These are phyloP conservation scores for Pipistrellus pygmaeus DNA, from an alignment of 2,797 vertebrate genomes.

Conservation along the genomic window DNA sequence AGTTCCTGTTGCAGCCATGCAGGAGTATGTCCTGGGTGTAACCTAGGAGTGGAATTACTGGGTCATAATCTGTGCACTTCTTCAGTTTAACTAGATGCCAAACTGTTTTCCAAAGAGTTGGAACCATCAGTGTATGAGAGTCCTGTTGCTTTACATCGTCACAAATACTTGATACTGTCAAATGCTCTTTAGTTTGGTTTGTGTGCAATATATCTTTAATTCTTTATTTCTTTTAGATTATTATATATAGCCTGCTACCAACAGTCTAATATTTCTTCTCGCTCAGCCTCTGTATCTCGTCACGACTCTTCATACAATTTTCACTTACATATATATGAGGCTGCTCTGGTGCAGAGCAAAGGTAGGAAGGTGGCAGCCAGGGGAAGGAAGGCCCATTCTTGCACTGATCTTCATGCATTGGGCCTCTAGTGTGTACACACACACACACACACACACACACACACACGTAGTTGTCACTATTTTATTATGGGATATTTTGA, in stretches of 20 bases:
- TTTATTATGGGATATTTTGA: constrained; percentile 28
- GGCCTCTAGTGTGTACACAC: too few relatives aligned
- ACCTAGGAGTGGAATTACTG: not conserved
- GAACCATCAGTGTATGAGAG: not conserved
- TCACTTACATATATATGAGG: not conserved
- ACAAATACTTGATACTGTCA: not conserved
- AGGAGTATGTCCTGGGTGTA: not conserved
- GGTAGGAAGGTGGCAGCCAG: too few relatives aligned
- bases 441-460: too few relatives aligned
- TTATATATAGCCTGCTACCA: not conserved
- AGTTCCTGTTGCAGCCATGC: not conserved
- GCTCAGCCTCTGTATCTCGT: not conserved
- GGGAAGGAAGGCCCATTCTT: too few relatives aligned
- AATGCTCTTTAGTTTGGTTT: not conserved
- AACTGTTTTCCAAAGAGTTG: not conserved
- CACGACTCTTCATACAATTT: not conserved
- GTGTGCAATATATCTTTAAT: not conserved
- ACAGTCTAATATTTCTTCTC: not conserved
- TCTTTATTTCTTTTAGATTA: not conserved
- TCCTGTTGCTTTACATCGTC: not conserved
- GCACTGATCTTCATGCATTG: too few relatives aligned
- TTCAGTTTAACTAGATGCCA: not conserved
- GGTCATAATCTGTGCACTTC: not conserved
- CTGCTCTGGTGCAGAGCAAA: too few relatives aligned
- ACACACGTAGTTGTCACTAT: not conserved